Evolutionary conservation across 2,888 invertebrate species (phyloP).

Genomic region (Oscheius myriophilus): DNA sequence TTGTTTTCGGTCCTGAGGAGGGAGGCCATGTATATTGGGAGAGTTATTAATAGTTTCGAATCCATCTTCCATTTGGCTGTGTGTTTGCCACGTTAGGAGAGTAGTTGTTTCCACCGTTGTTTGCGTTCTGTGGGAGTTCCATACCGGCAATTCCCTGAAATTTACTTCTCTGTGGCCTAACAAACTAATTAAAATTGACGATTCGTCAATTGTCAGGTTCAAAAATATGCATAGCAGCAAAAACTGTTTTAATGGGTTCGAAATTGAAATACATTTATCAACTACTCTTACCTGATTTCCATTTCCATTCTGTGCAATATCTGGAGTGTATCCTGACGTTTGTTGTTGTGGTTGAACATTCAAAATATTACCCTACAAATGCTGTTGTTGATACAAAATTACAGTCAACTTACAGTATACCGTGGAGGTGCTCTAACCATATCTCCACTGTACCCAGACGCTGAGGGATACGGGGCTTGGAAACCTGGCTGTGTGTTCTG

Average conservation of each 20-base stretch:
- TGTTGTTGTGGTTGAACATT: too few relatives aligned
- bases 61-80: constrained; percentile 9
- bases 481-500: constrained; percentile 1
- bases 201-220: too few relatives aligned
- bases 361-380: not conserved
- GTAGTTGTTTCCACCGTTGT: constrained; percentile 1
- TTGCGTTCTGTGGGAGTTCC: constrained; percentile 6
- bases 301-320: too few relatives aligned
- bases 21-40: constrained; percentile 1
- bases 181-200: too few relatives aligned
- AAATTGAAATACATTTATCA: too few relatives aligned
- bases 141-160: constrained; percentile 18
- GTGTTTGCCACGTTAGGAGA: constrained; percentile 8
- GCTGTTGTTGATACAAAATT: not conserved
- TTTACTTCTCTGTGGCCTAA: not conserved
- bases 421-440: not conserved
- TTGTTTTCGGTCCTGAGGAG: constrained; percentile 12
- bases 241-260: too few relatives aligned
- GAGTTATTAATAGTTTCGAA: constrained; percentile 1
- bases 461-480: not conserved
- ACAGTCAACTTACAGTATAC: not conserved
- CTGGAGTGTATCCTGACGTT: too few relatives aligned
- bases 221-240: too few relatives aligned
- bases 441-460: constrained; percentile 13
- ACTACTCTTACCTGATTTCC: too few relatives aligned